Percentiles rank a stretch among this genome's conserved stretches.
Evolutionary conservation across 2,888 invertebrate genomes (phyloP).

Genomic region (Drosophila austrosaltans): DNA sequence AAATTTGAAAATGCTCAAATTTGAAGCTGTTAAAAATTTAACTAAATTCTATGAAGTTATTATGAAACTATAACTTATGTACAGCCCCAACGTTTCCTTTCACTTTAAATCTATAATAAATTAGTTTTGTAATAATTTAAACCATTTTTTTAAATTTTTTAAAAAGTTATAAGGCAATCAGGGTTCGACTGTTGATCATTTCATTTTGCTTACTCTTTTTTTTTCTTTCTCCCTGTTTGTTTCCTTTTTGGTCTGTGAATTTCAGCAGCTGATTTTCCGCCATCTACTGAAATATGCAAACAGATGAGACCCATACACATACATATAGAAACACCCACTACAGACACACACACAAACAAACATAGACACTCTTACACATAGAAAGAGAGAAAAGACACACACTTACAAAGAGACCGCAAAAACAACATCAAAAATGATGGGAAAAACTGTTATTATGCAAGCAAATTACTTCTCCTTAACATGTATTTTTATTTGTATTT

Average conservation of each 20-base stretch:
- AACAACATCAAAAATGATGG: slow-evolving; percentile 41
- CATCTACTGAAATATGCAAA: slow-evolving; percentile 50
- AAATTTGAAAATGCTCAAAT: too few relatives aligned
- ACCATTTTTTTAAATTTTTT: not conserved
- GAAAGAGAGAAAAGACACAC: slow-evolving; percentile 47
- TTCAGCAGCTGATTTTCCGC: slow-evolving; percentile 69
- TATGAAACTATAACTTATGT: too few relatives aligned
- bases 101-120: too few relatives aligned
- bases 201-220: slow-evolving; percentile 5
- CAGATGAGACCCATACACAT: slow-evolving; percentile 60
- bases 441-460: slow-evolving; percentile 73
- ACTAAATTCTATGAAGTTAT: too few relatives aligned
- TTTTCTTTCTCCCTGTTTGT: slow-evolving; percentile 8
- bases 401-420: slow-evolving; percentile 5
- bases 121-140: too few relatives aligned
- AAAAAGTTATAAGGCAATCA: slow-evolving; percentile 43
- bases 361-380: not conserved
- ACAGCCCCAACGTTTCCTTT: too few relatives aligned
- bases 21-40: too few relatives aligned
- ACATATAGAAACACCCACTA: slow-evolving; percentile 11
- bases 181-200: slow-evolving; percentile 34
- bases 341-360: slow-evolving; percentile 38
- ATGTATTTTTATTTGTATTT: slow-evolving; percentile 31
- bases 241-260: slow-evolving; percentile 62
- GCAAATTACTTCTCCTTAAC: slow-evolving; percentile 66